A percentile compares a stretch with the other conserved stretches of the same genome.
Conservation (phyloP, 2,888 invertebrate genomes). For the Caenorhabditis panamensis region DNA sequence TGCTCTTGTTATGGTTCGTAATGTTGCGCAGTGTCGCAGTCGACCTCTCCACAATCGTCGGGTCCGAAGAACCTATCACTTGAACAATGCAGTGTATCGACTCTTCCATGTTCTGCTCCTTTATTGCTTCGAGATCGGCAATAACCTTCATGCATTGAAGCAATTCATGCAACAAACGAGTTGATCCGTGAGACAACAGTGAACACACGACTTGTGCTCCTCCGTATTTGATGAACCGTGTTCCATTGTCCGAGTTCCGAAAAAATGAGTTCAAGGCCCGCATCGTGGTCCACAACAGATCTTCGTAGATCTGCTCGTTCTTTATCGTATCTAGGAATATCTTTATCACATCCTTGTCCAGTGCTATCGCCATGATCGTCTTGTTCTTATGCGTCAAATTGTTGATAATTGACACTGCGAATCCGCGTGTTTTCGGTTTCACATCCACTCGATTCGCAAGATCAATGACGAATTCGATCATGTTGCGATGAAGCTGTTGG, state of each 20-base stretch:
- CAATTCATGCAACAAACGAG: slow-evolving; percentile 47
- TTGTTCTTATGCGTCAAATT: slow-evolving; percentile 28
- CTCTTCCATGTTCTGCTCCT: slow-evolving; percentile 46
- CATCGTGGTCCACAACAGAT: slow-evolving; percentile 57
- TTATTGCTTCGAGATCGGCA: slow-evolving; percentile 40
- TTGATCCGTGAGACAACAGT: slow-evolving; percentile 46
- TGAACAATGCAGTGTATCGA: slow-evolving; percentile 46
- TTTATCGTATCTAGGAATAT: slow-evolving; percentile 31
- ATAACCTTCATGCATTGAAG: slow-evolving; percentile 38
- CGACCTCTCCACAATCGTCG: slow-evolving; percentile 41
- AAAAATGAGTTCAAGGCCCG: slow-evolving; percentile 47
- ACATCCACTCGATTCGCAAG: slow-evolving; percentile 1
- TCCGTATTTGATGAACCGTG: slow-evolving; percentile 31
- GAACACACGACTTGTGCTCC: slow-evolving; percentile 53
- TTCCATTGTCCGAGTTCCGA: slow-evolving; percentile 2
- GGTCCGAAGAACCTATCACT: slow-evolving; percentile 45
- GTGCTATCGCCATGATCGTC: slow-evolving; percentile 17
- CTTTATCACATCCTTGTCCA: slow-evolving; percentile 13
- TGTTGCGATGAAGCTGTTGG: slow-evolving; percentile 2
- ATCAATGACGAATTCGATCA: slow-evolving; percentile 31
- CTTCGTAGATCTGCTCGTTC: slow-evolving; percentile 46
- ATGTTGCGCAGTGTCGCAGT: slow-evolving; percentile 53
- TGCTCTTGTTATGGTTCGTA: slow-evolving; percentile 44
- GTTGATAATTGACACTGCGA: slow-evolving; percentile 45
- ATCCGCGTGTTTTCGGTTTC: slow-evolving; percentile 36